phyloP scores from a whole-genome alignment of 2,113 vertebrate species.

The Lontra canadensis region DNA sequence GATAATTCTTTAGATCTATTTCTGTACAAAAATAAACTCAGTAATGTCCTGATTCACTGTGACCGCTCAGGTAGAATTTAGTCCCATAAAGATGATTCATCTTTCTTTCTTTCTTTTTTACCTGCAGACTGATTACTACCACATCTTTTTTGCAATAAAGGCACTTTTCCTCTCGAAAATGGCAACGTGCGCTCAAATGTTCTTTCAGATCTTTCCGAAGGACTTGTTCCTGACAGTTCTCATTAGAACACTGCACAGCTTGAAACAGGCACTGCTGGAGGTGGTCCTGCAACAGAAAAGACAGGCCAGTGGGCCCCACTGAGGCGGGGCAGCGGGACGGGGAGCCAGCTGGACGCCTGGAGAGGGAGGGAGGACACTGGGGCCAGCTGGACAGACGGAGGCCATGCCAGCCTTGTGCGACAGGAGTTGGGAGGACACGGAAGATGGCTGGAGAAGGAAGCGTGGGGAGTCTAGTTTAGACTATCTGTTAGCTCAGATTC shows the following conservation, averaged over 20 bases:
- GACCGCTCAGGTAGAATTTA: neutral
- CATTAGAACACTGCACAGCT: conserved; percentile 82
- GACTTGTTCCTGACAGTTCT: conserved; percentile 84
- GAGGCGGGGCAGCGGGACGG: neutral
- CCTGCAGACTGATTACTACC: conserved; percentile 83
- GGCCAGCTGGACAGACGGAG: neutral
- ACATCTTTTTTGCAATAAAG: conserved; percentile 84
- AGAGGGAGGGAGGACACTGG: neutral
- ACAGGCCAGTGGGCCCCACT: neutral
- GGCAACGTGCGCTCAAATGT: conserved; percentile 83
- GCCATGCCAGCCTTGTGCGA: neutral
- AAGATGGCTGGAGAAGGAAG: neutral
- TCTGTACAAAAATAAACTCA: neutral
- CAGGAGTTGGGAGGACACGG: neutral
- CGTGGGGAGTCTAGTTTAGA: neutral
- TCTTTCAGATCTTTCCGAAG: conserved; percentile 85
- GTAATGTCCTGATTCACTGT: neutral
- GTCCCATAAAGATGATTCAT: neutral
- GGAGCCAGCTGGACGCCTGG: neutral
- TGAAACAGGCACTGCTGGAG: conserved; percentile 88
- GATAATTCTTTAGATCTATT: neutral
- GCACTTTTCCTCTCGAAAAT: conserved; percentile 86
- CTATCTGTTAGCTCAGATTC: neutral
- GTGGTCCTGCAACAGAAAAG: conserved; percentile 85
- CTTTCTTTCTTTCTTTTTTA: conserved; percentile 59